Base-by-base conservation (phyloP, 2,888 invertebrate species). In the Sycophila texana region DNA sequence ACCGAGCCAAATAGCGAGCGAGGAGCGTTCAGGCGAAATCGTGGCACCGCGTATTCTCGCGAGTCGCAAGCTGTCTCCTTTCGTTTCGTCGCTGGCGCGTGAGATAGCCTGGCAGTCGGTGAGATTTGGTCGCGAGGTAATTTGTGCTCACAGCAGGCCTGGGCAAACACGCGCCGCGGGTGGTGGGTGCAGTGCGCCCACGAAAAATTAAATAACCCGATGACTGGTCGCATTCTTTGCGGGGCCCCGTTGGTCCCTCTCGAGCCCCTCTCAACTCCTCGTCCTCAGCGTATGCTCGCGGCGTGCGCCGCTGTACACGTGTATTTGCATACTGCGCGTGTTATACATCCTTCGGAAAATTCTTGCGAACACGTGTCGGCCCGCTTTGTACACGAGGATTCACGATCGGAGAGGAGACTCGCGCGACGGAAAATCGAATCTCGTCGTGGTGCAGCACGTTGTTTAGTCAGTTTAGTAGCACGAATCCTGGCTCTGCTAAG, bases 111-210 rank as follows among this genome's bases (percentile, higher is more conserved):
- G 83, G 83, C 70, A 83, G 82, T 82, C 86, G 88, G 88, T 55
- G 89, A 87, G 89, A 89, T 91, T 91, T 90, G 91, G 91, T 91
- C 91, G 91, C 91, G 91, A 92, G 92, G 92, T 92, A 92, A 93
- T 93, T 93, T 92, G 92, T 92, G 92, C 91, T 92, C 93, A 89
- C 93, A 92, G 93, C 92, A 88, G 92, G 93, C 89, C 90, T 91
- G 92, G 92, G 92, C 92, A 92, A 92, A 92, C 92, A 92, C 89
- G 91, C 91, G 87, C 91, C 87, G 88, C 89, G 87, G 90, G 90
- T 74, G 90, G 89, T 87, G 88, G 26, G 61, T 20, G 20, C 18
- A 14, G 71, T 30, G 26, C 14, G 57, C 49, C 88, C 84, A 87
- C 87, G 90, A 91, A 91, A 91, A 91, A 91, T 91, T 92, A 92